Conservation (phyloP, 2,797 vertebrate species). For the Cynopterus sphinx region DNA sequence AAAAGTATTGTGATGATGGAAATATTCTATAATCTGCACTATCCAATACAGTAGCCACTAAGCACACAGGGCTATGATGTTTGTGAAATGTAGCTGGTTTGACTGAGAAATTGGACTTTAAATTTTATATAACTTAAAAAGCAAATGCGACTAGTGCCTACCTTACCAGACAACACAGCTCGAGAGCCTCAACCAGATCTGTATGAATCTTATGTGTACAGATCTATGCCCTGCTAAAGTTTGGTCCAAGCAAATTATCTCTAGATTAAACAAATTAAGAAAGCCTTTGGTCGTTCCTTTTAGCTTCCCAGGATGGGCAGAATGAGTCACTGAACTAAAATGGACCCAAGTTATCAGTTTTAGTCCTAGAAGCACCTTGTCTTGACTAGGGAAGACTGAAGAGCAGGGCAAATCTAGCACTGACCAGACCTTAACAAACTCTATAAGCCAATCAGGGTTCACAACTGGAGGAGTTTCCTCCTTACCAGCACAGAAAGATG, state of each 20-base stretch:
- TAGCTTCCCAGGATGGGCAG: background rate
- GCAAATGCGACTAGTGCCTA: background rate
- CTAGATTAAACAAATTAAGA: background rate
- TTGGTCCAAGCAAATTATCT: background rate
- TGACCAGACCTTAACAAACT: background rate
- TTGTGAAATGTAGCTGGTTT: background rate
- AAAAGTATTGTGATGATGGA: background rate
- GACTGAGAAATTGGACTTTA: conserved; percentile 1
- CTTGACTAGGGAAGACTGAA: background rate
- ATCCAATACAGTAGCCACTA: background rate
- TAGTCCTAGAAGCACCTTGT: background rate
- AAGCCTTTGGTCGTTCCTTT: background rate
- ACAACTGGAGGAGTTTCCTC: background rate
- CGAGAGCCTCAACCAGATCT: background rate
- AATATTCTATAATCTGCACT: background rate
- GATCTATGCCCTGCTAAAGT: background rate
- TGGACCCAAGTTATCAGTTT: background rate
- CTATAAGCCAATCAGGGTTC: background rate
- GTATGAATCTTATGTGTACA: background rate
- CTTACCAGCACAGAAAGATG: background rate
- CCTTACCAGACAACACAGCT: background rate
- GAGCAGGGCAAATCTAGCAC: background rate
- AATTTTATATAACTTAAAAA: conserved; percentile 1
- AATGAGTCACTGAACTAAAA: background rate
- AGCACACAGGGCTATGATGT: background rate